Evolutionary conservation across 37 sponge, comb jelly and placozoan species (phyloP).

Genomic region (Amphimedon queenslandica): DNA sequence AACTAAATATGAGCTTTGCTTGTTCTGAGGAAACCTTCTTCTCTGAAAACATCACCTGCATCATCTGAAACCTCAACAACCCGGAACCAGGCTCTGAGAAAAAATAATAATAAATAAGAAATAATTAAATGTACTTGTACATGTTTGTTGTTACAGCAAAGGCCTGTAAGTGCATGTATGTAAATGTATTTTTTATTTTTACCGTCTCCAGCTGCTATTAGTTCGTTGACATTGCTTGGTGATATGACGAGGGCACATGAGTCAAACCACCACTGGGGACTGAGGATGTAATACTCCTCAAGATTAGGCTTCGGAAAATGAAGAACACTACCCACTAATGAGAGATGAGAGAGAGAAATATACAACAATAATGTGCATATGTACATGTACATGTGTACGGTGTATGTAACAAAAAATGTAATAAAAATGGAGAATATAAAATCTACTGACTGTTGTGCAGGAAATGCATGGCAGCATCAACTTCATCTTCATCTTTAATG

Average conservation of each 20-base stretch:
- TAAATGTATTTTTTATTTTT: too few species aligned
- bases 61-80: conserved; percentile 17
- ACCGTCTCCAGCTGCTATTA: conserved; percentile 15
- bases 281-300: conserved; percentile 52
- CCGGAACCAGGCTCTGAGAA: conserved; percentile 33
- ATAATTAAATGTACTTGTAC: background rate
- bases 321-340: conserved; percentile 44
- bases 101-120: background rate
- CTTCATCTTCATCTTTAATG: conserved; percentile 18
- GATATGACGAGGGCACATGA: conserved; percentile 66
- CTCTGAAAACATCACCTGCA: conserved; percentile 22
- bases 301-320: conserved; percentile 48
- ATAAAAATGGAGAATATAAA: background rate
- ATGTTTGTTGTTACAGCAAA: too few species aligned
- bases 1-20: conserved; percentile 25
- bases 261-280: conserved; percentile 77
- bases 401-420: background rate
- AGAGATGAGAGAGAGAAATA: background rate
- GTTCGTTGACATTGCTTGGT: conserved; percentile 41
- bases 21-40: conserved; percentile 7
- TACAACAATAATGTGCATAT: background rate
- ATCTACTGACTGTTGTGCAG: conserved; percentile 59
- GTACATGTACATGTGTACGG: conserved; percentile 7
- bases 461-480: conserved; percentile 58
- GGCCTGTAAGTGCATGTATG: too few species aligned